Conservation (phyloP, 1,140 invertebrate species). For the Cydia amplana region DNA sequence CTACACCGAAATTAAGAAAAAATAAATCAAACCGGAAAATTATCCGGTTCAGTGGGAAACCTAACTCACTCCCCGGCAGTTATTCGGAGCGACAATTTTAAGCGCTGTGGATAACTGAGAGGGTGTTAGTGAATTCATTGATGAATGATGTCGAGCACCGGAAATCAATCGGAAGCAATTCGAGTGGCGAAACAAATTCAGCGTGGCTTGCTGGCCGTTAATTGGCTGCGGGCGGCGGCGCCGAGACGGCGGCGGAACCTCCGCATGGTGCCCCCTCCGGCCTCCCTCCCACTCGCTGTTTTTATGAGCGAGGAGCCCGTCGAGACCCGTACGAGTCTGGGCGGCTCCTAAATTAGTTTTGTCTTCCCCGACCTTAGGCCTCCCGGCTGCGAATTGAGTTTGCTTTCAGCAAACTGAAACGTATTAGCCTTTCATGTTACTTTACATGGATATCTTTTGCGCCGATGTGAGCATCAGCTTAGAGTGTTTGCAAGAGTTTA, state of each 20-base stretch:
- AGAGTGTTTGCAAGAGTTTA: conserved; percentile 9
- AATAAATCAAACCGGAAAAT: background rate
- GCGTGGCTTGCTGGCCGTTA: conserved; percentile 74
- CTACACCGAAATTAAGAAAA: background rate
- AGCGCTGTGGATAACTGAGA: conserved; percentile 30
- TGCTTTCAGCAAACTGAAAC: background rate
- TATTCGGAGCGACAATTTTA: conserved; percentile 17
- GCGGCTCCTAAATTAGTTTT: conserved; percentile 68
- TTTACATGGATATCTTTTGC: background rate
- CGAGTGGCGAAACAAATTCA: conserved; percentile 76
- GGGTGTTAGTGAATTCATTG: conserved; percentile 36
- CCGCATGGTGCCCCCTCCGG: conserved; percentile 69
- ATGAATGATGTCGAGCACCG: conserved; percentile 44
- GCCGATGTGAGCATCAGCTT: background rate
- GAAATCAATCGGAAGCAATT: conserved; percentile 77
- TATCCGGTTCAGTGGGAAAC: background rate
- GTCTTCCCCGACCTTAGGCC: conserved; percentile 50
- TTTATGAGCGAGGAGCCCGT: conserved; percentile 70
- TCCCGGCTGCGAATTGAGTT: conserved; percentile 40
- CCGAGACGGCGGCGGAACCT: conserved; percentile 78
- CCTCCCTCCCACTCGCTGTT: conserved; percentile 60
- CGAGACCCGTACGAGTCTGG: conserved; percentile 65
- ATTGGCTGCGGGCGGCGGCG: conserved; percentile 78
- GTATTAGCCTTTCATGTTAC: conserved; percentile 4
- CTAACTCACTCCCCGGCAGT: background rate